Percentiles rank a stretch among this genome's conserved stretches.
phyloP scores from a whole-genome alignment of 2,797 vertebrate genomes.

The Acanthurus lineatus region DNA sequence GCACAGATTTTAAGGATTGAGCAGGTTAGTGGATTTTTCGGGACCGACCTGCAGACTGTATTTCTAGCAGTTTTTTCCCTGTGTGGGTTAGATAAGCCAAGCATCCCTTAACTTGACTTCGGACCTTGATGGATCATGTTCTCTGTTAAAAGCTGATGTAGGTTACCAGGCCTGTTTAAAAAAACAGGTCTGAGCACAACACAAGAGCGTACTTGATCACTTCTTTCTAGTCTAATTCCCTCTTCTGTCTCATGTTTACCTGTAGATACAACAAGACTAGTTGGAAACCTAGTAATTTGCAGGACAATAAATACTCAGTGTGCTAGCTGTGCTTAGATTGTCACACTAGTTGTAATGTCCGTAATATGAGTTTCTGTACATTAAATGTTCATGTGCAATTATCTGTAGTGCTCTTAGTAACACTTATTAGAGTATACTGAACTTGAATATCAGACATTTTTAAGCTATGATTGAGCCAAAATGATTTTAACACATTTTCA shows the following conservation, averaged over 20 bases:
- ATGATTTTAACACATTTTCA: too few relatives aligned
- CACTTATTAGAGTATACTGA: too few relatives aligned
- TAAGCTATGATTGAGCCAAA: too few relatives aligned
- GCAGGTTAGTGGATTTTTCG: slow-evolving; percentile 30
- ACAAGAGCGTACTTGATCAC: slow-evolving; percentile 2
- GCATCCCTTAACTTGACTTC: not conserved
- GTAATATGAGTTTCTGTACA: too few relatives aligned
- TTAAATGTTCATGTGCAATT: too few relatives aligned
- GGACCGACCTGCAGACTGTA: slow-evolving; percentile 5
- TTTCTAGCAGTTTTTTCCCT: slow-evolving; percentile 21
- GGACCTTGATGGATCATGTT: not conserved
- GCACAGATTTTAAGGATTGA: slow-evolving; percentile 39
- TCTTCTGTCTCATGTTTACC: not conserved
- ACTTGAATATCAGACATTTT: too few relatives aligned
- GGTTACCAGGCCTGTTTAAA: slow-evolving; percentile 43
- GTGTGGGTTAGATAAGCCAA: slow-evolving; percentile 14
- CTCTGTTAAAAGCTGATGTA: slow-evolving; percentile 4
- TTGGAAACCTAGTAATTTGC: too few relatives aligned
- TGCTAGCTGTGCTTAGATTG: too few relatives aligned
- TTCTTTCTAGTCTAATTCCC: not conserved
- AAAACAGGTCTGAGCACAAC: slow-evolving; percentile 37
- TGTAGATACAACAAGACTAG: not conserved
- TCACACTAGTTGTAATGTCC: too few relatives aligned
- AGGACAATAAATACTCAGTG: too few relatives aligned
- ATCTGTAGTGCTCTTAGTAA: too few relatives aligned